phyloP scores from a whole-genome alignment of 2,113 vertebrate genomes.

The Heterocephalus glaber region DNA sequence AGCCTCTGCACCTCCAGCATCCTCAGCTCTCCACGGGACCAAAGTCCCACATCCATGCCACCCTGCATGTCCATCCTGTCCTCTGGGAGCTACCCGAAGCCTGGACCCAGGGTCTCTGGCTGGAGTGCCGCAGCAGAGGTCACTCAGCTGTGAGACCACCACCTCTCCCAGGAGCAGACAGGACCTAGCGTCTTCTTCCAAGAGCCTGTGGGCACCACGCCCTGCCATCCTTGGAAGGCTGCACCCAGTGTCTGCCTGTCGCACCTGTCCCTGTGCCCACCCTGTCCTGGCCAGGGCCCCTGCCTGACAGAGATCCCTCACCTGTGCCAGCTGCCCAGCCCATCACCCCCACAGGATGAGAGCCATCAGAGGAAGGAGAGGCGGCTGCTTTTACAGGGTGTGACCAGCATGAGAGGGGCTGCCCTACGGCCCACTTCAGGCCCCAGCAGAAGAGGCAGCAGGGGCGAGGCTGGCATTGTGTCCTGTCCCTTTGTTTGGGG shows the following conservation, averaged over 20 bases:
- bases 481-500: background rate
- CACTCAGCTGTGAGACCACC: background rate
- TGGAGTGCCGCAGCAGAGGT: background rate
- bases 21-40: background rate
- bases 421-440: rapidly evolving
- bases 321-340: background rate
- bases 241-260: no score
- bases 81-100: background rate
- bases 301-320: background rate
- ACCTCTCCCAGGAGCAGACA: background rate
- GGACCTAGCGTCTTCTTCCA: background rate
- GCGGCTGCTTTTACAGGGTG: rapidly evolving
- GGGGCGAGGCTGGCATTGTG: rapidly evolving
- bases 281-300: background rate
- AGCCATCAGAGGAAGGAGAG: background rate
- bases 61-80: background rate
- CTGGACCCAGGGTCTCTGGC: background rate
- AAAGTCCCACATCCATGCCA: background rate
- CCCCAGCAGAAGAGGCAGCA: background rate
- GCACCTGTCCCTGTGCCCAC: no score
- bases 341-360: background rate
- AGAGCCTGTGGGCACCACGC: background rate
- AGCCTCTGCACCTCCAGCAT: background rate
- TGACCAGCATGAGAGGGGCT: background rate
- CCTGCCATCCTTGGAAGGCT: no score